These are phyloP conservation scores for Tethya wilhelma DNA, from an alignment of 37 sponge, comb jelly and placozoan genomes.

Conservation along the genomic window DNA sequence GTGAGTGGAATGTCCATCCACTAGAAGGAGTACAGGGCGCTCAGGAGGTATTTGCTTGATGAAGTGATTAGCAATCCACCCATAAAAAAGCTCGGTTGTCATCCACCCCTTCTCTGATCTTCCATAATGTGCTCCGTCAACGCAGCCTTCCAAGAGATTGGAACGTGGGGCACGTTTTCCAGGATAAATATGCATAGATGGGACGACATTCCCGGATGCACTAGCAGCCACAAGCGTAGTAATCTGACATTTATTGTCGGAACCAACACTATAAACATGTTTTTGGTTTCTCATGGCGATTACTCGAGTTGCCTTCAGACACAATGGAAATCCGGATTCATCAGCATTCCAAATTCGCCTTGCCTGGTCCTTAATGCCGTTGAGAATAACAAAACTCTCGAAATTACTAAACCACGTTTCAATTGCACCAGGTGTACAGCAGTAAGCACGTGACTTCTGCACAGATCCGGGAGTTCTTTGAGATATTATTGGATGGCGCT, in stretches of 20 bases:
- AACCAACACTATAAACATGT: neutral
- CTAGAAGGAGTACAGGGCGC: constrained; percentile 10
- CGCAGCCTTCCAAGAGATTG: constrained; percentile 28
- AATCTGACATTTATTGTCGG: constrained; percentile 27
- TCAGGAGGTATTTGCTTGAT: constrained; percentile 11
- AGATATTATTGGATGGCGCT: constrained; percentile 20
- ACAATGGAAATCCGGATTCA: constrained; percentile 46
- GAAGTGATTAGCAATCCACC: constrained; percentile 47
- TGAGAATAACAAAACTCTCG: constrained; percentile 12
- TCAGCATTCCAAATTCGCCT: constrained; percentile 37
- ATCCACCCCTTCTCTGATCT: constrained; percentile 39
- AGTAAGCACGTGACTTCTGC: neutral
- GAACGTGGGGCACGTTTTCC: constrained; percentile 8
- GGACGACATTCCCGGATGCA: constrained; percentile 27
- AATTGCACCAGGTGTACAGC: constrained; percentile 17
- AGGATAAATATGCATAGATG: constrained; percentile 33
- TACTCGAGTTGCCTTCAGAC: constrained; percentile 33
- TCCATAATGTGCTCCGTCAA: constrained; percentile 32
- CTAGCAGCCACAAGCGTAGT: constrained; percentile 14
- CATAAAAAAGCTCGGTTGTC: constrained; percentile 40
- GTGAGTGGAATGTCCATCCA: constrained; percentile 21
- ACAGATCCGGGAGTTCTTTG: constrained; percentile 8
- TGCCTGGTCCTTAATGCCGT: constrained; percentile 12
- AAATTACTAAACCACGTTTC: constrained; percentile 16
- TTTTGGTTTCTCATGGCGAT: neutral